These are phyloP conservation scores for Polydrusus tereticollis DNA, from an alignment of 2,888 invertebrate species.

Conservation along the genomic window DNA sequence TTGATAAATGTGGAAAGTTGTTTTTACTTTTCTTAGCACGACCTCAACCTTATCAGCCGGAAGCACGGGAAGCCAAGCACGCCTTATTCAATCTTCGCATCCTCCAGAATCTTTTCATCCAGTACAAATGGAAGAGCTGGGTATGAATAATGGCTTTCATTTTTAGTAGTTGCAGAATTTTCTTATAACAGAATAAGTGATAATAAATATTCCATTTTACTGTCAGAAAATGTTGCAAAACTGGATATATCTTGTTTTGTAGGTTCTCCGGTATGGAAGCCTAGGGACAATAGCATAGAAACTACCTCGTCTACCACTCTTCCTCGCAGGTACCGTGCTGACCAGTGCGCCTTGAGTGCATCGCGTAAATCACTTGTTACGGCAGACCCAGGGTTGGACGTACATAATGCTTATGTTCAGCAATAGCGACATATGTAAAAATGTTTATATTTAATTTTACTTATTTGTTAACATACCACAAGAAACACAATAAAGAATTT, in stretches of 20 bases:
- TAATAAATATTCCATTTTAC: too few species aligned
- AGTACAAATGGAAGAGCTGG: conserved; percentile 88
- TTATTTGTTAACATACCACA: conserved; percentile 47
- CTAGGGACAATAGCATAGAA: conserved; percentile 84
- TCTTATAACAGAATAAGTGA: too few species aligned
- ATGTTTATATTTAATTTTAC: conserved; percentile 41
- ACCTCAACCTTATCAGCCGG: conserved; percentile 94
- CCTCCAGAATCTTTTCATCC: conserved; percentile 94
- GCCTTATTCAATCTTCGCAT: conserved; percentile 93
- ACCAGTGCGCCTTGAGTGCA: conserved; percentile 70
- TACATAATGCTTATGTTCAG: conserved; percentile 66
- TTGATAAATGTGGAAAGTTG: too few species aligned
- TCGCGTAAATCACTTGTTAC: conserved; percentile 72
- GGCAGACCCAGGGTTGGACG: conserved; percentile 67
- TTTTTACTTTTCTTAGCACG: conserved; percentile 72
- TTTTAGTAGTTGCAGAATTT: neutral
- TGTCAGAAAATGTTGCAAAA: too few species aligned
- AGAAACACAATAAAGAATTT: conserved; percentile 40
- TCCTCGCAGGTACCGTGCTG: conserved; percentile 74
- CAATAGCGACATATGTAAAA: conserved; percentile 54
- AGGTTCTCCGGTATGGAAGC: conserved; percentile 99
- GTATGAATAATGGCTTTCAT: conserved; percentile 76
- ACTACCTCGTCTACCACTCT: conserved; percentile 71
- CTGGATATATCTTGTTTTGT: conserved; percentile 72
- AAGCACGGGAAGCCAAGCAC: conserved; percentile 93